Percentiles rank a stretch among this genome's conserved stretches.
phyloP scores from a whole-genome alignment of 2,888 invertebrate genomes.

The Theristus sp. region DNA sequence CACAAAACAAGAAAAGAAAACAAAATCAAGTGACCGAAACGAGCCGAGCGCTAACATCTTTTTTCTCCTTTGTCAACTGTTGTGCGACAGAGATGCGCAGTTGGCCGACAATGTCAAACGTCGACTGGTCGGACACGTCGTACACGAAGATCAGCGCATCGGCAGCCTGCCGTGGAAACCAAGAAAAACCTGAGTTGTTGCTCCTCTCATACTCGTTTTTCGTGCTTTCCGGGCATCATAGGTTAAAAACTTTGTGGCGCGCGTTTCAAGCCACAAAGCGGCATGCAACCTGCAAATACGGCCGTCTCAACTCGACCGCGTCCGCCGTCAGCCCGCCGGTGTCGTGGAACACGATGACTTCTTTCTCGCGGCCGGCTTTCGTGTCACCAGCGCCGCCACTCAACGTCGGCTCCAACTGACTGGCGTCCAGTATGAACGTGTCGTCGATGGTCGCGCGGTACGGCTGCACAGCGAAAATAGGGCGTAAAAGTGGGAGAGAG shows the following conservation, averaged over 20 bases:
- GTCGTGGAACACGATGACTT: not conserved
- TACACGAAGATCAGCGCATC: not conserved
- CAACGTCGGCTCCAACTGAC: not conserved
- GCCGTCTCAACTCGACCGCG: not conserved
- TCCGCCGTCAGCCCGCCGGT: not conserved
- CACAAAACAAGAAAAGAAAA: not conserved
- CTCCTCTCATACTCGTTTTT: too few relatives aligned
- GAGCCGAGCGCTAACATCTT: not conserved
- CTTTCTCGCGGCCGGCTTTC: not conserved
- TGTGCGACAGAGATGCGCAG: not conserved
- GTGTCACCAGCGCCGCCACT: too few relatives aligned
- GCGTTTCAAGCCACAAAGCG: too few relatives aligned
- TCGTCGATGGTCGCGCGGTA: not conserved
- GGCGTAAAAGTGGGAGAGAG: too few relatives aligned
- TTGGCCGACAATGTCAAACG: not conserved
- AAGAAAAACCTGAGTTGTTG: too few relatives aligned
- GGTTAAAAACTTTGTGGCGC: too few relatives aligned
- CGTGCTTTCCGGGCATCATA: too few relatives aligned
- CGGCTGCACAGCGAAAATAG: too few relatives aligned
- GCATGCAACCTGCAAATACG: not conserved
- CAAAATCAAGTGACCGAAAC: not conserved
- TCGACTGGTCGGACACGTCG: not conserved
- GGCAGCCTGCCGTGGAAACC: not conserved
- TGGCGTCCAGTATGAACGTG: not conserved
- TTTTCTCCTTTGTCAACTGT: not conserved